These are phyloP conservation scores for Salticus scenicus DNA, from an alignment of 2,888 invertebrate genomes.

Conservation along the genomic window DNA sequence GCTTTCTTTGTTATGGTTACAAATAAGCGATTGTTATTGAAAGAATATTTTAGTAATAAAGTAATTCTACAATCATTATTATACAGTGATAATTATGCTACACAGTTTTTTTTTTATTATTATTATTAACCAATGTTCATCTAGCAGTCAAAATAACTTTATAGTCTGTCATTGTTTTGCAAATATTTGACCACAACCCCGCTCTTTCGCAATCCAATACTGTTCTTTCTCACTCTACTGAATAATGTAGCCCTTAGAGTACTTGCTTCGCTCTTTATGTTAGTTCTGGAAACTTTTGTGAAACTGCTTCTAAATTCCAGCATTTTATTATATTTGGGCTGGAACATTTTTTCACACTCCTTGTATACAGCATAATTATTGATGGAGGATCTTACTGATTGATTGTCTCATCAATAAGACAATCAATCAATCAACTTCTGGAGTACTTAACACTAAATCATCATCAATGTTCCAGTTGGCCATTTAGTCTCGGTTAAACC, in stretches of 20 bases:
- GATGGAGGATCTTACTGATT: too few relatives aligned
- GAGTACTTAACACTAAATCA: too few relatives aligned
- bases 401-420: too few relatives aligned
- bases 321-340: background rate
- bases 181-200: background rate
- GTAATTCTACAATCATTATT: too few relatives aligned
- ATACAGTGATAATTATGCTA: too few relatives aligned
- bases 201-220: background rate
- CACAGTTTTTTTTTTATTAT: too few relatives aligned
- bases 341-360: background rate
- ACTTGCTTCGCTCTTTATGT: conserved; percentile 9
- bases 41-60: too few relatives aligned
- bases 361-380: background rate
- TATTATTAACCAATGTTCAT: background rate
- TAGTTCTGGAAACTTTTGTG: conserved; percentile 16
- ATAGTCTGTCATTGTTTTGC: background rate
- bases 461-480: too few relatives aligned
- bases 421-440: too few relatives aligned
- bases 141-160: background rate
- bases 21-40: too few relatives aligned
- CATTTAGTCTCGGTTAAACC: too few relatives aligned
- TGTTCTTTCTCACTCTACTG: conserved; percentile 4
- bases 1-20: too few relatives aligned
- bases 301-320: conserved; percentile 23
- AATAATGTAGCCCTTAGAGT: background rate